Evolutionary conservation across 2,797 vertebrate genomes (phyloP).

Genomic region (Microcaecilia unicolor): DNA sequence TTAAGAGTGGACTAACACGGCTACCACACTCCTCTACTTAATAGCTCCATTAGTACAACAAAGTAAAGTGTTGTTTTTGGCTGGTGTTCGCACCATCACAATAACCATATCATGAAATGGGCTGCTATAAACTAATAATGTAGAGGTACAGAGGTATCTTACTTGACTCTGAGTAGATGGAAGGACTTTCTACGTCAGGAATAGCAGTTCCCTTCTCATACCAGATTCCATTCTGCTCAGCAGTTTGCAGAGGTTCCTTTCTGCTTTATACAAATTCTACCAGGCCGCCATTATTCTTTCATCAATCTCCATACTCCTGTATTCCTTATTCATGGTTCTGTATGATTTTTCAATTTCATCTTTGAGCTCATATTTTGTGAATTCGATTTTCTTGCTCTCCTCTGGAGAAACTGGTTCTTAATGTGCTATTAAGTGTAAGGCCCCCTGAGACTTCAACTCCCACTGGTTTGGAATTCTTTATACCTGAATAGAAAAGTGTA

Average conservation of each 20-base stretch:
- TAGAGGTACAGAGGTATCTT: too few relatives aligned
- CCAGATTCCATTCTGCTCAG: background rate
- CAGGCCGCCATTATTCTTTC: background rate
- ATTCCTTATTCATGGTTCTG: fast-evolving
- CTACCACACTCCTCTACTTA: too few relatives aligned
- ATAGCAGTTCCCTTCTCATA: too few relatives aligned
- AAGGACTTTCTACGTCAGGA: background rate
- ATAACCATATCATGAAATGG: too few relatives aligned
- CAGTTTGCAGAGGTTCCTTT: fast-evolving
- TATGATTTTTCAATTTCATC: background rate
- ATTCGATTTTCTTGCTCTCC: slow-evolving; percentile 10
- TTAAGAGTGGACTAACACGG: too few relatives aligned
- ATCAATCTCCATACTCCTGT: background rate
- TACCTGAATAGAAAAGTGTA: slow-evolving; percentile 7
- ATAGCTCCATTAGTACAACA: too few relatives aligned
- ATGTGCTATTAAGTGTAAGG: slow-evolving; percentile 19
- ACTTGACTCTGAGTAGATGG: background rate
- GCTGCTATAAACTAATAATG: too few relatives aligned
- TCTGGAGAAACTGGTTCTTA: slow-evolving; percentile 19
- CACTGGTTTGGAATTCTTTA: slow-evolving; percentile 7
- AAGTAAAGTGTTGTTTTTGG: too few relatives aligned
- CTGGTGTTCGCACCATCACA: too few relatives aligned
- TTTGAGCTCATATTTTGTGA: background rate
- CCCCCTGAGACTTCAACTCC: slow-evolving; percentile 12
- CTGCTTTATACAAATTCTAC: fast-evolving